phyloP scores from a whole-genome alignment of 2,797 vertebrate genomes.

The Anabacerthia variegaticeps region DNA sequence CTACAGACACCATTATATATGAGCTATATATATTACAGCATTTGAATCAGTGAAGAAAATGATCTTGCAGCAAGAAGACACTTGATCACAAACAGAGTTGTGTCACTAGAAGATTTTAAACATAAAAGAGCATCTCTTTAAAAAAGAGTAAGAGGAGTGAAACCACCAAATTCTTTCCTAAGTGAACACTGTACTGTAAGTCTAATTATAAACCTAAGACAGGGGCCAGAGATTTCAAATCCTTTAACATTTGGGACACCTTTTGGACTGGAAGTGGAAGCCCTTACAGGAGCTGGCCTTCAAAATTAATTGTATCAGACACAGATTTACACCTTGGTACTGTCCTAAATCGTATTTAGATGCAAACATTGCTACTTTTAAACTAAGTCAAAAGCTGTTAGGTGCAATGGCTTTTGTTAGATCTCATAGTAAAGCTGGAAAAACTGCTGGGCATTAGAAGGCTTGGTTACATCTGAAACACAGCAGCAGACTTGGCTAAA shows the following conservation, averaged over 20 bases:
- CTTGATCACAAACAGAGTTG: not conserved
- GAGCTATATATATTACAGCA: not conserved
- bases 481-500: slow-evolving; percentile 29
- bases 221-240: not conserved
- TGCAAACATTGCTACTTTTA: not conserved
- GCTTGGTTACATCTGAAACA: not conserved
- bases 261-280: not conserved
- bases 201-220: not conserved
- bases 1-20: not conserved
- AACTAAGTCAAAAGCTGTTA: not conserved
- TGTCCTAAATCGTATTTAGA: not conserved
- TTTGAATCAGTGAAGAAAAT: slow-evolving; percentile 23
- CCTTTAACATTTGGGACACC: not conserved
- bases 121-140: not conserved
- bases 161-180: not conserved
- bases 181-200: no score
- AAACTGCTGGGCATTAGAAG: not conserved
- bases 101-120: not conserved
- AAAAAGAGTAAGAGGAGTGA: not conserved
- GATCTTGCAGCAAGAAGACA: not conserved
- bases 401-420: not conserved
- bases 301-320: not conserved
- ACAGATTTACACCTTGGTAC: not conserved
- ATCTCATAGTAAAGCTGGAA: not conserved
- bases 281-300: not conserved